These are phyloP conservation scores for Leucoma salicis DNA, from an alignment of 2,888 invertebrate species.

Conservation along the genomic window DNA sequence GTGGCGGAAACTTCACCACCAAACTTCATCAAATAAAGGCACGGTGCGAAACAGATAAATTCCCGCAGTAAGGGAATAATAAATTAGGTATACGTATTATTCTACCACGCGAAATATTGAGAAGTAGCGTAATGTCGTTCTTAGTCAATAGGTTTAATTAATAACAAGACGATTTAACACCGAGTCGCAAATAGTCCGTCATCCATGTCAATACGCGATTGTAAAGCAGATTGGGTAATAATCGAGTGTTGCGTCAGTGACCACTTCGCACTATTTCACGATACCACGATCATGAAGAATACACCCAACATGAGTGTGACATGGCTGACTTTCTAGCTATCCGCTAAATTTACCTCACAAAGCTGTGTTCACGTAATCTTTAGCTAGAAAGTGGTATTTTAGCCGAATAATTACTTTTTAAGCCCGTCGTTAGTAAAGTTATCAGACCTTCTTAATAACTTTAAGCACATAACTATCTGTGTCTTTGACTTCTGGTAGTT, in stretches of 20 bases:
- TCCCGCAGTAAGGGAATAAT: too few relatives aligned
- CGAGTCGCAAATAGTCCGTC: slow-evolving; percentile 34
- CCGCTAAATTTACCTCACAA: slow-evolving; percentile 54
- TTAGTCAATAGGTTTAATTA: too few relatives aligned
- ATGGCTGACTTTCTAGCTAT: slow-evolving; percentile 57
- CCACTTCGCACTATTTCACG: slow-evolving; percentile 54
- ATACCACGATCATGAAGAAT: slow-evolving; percentile 50
- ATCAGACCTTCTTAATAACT: slow-evolving; percentile 10
- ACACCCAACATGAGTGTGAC: slow-evolving; percentile 35
- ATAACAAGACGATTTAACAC: too few relatives aligned
- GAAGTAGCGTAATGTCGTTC: too few relatives aligned
- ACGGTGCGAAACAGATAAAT: too few relatives aligned
- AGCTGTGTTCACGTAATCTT: slow-evolving; percentile 59
- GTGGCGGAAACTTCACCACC: too few relatives aligned
- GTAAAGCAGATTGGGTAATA: slow-evolving; percentile 51
- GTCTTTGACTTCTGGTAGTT: too few relatives aligned
- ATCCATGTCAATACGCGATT: slow-evolving; percentile 53
- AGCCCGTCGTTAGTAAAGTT: slow-evolving; percentile 35
- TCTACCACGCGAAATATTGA: too few relatives aligned
- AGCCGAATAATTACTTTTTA: slow-evolving; percentile 49
- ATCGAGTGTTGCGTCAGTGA: slow-evolving; percentile 43
- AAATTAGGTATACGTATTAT: too few relatives aligned
- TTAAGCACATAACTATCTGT: background rate
- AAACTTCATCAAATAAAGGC: too few relatives aligned
- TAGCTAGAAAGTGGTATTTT: slow-evolving; percentile 62